These are phyloP conservation scores for Semaprochilodus insignis DNA, from an alignment of 2,797 vertebrate species.

Conservation along the genomic window DNA sequence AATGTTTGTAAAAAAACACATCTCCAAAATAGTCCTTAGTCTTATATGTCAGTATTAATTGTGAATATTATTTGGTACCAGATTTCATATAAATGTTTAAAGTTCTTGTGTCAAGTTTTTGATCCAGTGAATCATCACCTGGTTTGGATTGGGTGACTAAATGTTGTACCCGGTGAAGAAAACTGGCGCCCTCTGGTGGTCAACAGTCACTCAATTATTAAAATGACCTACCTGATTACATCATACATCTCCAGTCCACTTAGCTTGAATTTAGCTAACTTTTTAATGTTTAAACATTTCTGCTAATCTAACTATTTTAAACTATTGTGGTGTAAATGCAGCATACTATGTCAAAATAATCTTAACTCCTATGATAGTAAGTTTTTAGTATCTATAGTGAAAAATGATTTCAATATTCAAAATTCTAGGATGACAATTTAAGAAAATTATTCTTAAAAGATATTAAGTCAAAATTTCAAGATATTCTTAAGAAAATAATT, in stretches of 20 bases:
- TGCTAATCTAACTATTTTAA: neutral
- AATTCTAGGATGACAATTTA: no score
- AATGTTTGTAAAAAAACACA: neutral
- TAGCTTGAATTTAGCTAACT: neutral
- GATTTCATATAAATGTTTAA: neutral
- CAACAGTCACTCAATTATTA: neutral
- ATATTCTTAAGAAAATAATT: no score
- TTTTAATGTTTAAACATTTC: neutral
- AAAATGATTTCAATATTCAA: no score
- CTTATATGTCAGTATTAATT: no score
- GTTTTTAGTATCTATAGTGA: no score
- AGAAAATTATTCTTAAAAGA: no score
- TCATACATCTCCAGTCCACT: neutral
- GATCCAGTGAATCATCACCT: neutral
- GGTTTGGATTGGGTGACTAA: neutral
- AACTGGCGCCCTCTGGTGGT: slow-evolving; percentile 25
- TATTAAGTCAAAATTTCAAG: no score
- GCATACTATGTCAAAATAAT: no score
- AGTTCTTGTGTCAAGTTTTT: neutral
- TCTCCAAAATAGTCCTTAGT: neutral
- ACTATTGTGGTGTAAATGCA: no score
- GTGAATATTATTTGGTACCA: neutral
- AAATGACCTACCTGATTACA: neutral
- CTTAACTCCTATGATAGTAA: no score
- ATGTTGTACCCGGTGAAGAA: neutral